Conservation (phyloP, 2,797 vertebrate species). For the Sarcoramphus papa region DNA sequence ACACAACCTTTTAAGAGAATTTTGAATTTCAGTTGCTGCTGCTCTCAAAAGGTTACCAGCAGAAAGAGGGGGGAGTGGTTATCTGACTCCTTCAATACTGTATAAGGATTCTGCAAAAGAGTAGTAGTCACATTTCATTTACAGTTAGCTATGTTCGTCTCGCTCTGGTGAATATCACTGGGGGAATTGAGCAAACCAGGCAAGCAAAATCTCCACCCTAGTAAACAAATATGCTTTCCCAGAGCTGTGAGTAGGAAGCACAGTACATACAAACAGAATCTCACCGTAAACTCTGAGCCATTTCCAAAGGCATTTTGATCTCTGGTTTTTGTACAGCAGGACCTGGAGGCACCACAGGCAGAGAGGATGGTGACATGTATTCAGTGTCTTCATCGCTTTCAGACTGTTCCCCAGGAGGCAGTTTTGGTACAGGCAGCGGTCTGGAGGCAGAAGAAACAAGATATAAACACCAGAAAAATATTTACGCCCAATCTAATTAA, state of each 20-base stretch:
- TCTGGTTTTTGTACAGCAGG: conserved; percentile 70
- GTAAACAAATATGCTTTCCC: background rate
- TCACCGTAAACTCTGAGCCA: conserved; percentile 70
- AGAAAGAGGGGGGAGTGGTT: background rate
- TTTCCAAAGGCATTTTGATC: conserved; percentile 67
- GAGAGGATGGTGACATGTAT: conserved; percentile 94
- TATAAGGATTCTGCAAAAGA: background rate
- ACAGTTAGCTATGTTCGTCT: background rate
- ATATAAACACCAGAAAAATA: background rate
- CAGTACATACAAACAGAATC: background rate
- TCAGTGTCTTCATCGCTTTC: conserved; percentile 89
- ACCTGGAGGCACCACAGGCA: conserved; percentile 77
- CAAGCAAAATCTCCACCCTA: background rate
- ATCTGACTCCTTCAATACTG: background rate
- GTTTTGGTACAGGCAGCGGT: conserved; percentile 76
- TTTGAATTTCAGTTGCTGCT: background rate
- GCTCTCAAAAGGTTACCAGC: background rate
- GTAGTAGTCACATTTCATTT: background rate
- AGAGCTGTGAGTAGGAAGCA: background rate
- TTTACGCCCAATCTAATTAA: background rate
- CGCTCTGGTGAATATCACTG: background rate
- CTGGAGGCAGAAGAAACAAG: conserved; percentile 64
- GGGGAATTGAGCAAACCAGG: background rate
- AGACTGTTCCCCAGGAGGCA: conserved; percentile 77
- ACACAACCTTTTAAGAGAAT: background rate